These are phyloP conservation scores for Sesia apiformis DNA, from an alignment of 2,888 invertebrate genomes.

Conservation along the genomic window DNA sequence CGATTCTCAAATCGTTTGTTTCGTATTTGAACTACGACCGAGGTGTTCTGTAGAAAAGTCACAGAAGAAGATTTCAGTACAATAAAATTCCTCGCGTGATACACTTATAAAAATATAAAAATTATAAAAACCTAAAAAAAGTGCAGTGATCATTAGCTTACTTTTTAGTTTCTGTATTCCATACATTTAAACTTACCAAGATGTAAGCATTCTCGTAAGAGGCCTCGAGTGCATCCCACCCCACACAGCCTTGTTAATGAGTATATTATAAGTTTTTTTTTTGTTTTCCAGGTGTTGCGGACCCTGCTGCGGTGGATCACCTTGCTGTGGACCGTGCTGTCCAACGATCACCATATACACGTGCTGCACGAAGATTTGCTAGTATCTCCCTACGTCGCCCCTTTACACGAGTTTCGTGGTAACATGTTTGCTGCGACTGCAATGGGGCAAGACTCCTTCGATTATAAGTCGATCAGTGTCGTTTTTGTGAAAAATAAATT, in stretches of 20 bases:
- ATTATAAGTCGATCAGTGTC: not conserved
- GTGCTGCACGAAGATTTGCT: conserved; percentile 64
- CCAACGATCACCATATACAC: conserved; percentile 59
- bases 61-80: conserved; percentile 24
- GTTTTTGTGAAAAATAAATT: not conserved
- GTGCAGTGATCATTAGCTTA: too few relatives aligned
- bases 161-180: too few relatives aligned
- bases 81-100: conserved; percentile 34
- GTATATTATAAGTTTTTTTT: not conserved
- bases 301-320: conserved; percentile 30
- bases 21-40: conserved; percentile 21
- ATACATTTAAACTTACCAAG: too few relatives aligned
- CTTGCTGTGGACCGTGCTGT: conserved; percentile 30
- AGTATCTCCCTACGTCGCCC: conserved; percentile 2
- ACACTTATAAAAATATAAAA: conserved; percentile 16
- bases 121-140: conserved; percentile 12
- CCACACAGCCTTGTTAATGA: too few relatives aligned
- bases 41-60: conserved; percentile 28
- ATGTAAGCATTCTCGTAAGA: too few relatives aligned
- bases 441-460: not conserved
- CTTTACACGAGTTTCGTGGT: not conserved
- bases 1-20: conserved; percentile 4
- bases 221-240: too few relatives aligned
- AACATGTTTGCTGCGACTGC: not conserved
- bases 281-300: conserved; percentile 41